These are phyloP conservation scores for Tachysurus vachellii DNA, from an alignment of 2,113 vertebrate species.

Conservation along the genomic window DNA sequence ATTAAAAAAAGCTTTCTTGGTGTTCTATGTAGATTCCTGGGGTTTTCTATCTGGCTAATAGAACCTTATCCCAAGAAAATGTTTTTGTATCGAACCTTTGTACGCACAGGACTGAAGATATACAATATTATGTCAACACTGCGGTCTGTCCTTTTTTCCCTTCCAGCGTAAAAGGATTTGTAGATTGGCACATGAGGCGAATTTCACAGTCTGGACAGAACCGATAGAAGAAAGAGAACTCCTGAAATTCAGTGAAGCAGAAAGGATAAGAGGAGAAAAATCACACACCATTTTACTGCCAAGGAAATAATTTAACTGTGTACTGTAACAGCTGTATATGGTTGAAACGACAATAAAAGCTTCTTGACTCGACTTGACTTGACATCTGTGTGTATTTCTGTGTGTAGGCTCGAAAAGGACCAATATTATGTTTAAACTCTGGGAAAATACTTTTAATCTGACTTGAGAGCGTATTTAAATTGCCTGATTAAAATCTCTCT, in stretches of 20 bases:
- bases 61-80: no score
- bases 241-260: constrained; percentile 7
- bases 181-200: not conserved
- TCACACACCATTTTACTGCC: not conserved
- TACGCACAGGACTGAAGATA: not conserved
- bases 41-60: no score
- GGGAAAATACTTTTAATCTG: not conserved
- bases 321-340: no score
- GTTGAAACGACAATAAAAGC: no score
- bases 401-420: not conserved
- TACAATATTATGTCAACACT: not conserved
- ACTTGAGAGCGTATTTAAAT: constrained; percentile 19
- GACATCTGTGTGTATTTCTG: not conserved
- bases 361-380: no score
- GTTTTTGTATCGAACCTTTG: not conserved
- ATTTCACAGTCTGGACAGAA: constrained; percentile 25
- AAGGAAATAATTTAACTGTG: not conserved
- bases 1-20: no score
- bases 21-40: no score
- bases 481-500: constrained; percentile 12
- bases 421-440: not conserved
- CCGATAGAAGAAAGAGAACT: constrained; percentile 13
- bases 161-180: not conserved
- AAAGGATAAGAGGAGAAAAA: not conserved
- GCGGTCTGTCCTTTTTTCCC: not conserved